phyloP scores from a whole-genome alignment of 2,113 vertebrate genomes.

The Aegithalos caudatus region DNA sequence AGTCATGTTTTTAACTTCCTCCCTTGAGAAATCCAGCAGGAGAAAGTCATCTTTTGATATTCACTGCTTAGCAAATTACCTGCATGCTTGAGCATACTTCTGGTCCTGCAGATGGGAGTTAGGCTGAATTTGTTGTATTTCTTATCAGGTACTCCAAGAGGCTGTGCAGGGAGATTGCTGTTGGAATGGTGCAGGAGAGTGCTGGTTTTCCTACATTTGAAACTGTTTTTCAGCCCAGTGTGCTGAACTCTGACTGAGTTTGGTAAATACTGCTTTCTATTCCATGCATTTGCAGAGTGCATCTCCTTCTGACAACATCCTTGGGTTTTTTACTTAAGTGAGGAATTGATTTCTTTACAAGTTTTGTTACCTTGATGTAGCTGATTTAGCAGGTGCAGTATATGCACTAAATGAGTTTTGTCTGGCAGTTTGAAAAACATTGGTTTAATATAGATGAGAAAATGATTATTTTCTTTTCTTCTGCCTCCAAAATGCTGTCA shows the following conservation, averaged over 20 bases:
- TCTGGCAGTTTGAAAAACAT: not conserved
- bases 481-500: not conserved
- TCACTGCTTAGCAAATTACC: not conserved
- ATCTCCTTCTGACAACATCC: not conserved
- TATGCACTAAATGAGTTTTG: not conserved
- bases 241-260: not conserved
- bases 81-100: rapidly evolving
- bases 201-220: not conserved
- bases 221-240: not conserved
- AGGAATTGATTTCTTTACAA: not conserved
- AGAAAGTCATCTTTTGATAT: not conserved
- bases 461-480: not conserved
- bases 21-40: not conserved
- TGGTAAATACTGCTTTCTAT: not conserved
- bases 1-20: not conserved
- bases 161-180: not conserved
- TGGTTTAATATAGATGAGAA: not conserved
- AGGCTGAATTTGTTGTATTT: not conserved
- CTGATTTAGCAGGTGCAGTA: not conserved
- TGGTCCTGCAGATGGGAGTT: not conserved
- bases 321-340: not conserved
- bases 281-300: not conserved
- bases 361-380: rapidly evolving
- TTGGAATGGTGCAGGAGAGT: not conserved
- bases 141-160: not conserved